A percentile compares a stretch with the other conserved stretches of the same genome.
phyloP scores from a whole-genome alignment of 2,888 invertebrate species.

The Pyrocoelia pectoralis region DNA sequence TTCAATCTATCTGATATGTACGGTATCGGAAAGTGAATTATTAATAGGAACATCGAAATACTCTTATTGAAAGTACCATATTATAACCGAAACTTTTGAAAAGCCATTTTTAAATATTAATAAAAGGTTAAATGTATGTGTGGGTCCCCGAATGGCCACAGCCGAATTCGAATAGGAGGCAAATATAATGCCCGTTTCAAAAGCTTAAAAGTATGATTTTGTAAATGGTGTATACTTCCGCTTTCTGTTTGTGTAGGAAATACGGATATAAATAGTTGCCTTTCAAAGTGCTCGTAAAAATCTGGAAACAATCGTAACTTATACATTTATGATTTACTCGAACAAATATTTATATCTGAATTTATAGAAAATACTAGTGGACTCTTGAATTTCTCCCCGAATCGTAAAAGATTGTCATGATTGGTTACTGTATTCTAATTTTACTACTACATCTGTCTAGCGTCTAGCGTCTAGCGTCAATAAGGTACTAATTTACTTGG shows the following conservation, averaged over 20 bases:
- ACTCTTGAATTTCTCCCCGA: too few relatives aligned
- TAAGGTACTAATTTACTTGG: too few relatives aligned
- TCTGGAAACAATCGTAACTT: constrained; percentile 1
- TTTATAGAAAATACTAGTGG: not conserved
- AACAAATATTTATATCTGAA: not conserved
- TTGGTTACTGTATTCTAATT: too few relatives aligned
- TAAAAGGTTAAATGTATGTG: not conserved
- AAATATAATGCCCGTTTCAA: too few relatives aligned
- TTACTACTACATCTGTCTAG: too few relatives aligned
- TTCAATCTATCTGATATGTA: constrained; percentile 1
- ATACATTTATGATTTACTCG: not conserved
- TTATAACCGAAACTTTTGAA: not conserved
- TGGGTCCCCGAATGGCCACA: not conserved
- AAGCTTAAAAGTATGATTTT: not conserved
- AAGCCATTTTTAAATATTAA: not conserved
- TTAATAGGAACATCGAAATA: constrained; percentile 1
- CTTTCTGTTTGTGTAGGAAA: not conserved
- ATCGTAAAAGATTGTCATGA: too few relatives aligned
- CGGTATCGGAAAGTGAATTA: constrained; percentile 4
- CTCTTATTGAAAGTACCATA: not conserved
- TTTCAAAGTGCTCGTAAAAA: not conserved
- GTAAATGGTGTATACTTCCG: not conserved
- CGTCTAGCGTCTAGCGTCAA: too few relatives aligned
- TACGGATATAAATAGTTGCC: constrained; percentile 1
- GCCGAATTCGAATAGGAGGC: too few relatives aligned